Conservation (phyloP, 2,797 vertebrate species). For the Darevskia nairensis region DNA sequence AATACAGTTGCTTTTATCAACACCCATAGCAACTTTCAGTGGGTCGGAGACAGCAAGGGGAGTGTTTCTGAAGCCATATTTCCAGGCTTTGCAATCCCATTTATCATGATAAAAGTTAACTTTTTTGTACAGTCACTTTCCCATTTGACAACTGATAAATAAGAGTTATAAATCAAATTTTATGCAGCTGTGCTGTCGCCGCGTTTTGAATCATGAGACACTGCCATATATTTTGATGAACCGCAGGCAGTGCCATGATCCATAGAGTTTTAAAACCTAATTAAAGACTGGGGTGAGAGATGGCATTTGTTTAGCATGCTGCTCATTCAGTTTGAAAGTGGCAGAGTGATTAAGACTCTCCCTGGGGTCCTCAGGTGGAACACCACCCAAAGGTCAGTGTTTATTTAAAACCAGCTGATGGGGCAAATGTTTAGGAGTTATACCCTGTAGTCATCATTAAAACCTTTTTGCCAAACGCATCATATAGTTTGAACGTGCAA, state of each 20-base stretch:
- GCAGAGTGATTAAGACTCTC: constrained; percentile 47
- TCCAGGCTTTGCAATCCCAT: too few relatives aligned
- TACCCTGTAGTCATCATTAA: constrained; percentile 45
- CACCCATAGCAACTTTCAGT: not conserved
- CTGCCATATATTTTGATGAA: constrained; percentile 16
- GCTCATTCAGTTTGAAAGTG: constrained; percentile 48
- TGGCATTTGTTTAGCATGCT: constrained; percentile 41
- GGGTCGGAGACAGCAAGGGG: not conserved
- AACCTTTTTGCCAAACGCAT: constrained; percentile 49
- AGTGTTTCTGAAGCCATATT: not conserved
- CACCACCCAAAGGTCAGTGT: constrained; percentile 37
- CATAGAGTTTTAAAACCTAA: not conserved
- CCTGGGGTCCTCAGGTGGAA: constrained; percentile 46
- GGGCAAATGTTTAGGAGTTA: not conserved
- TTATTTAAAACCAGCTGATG: constrained; percentile 46
- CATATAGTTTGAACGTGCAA: constrained; percentile 37
- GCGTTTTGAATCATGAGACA: not conserved
- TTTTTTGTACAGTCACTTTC: not conserved
- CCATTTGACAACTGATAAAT: not conserved
- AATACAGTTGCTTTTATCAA: too few relatives aligned
- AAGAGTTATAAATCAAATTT: not conserved
- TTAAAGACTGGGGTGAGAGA: not conserved
- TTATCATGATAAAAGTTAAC: not conserved
- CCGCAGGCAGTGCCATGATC: fast-evolving
- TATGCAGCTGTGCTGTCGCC: not conserved